phyloP scores from a whole-genome alignment of 2,113 vertebrate species.

The Himantopus leucocephalus region DNA sequence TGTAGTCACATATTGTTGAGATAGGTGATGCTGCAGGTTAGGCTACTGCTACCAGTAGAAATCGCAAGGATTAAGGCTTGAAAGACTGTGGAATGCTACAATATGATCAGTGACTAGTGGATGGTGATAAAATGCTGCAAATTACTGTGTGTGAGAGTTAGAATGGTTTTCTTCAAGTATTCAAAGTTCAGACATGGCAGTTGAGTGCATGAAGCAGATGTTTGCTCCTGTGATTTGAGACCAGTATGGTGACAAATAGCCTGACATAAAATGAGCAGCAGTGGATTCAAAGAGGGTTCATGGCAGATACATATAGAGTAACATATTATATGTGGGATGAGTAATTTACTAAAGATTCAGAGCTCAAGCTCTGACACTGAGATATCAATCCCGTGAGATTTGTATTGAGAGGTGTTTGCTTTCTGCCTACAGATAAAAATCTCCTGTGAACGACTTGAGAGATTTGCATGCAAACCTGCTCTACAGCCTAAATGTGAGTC shows the following conservation, averaged over 20 bases:
- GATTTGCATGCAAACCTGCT: neutral
- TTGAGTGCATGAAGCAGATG: neutral
- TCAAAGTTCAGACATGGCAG: neutral
- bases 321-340: neutral
- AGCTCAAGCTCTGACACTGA: neutral
- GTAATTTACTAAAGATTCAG: neutral
- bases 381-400: neutral
- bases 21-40: neutral
- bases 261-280: neutral
- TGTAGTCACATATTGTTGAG: neutral
- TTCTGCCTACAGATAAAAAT: slow-evolving; percentile 1
- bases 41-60: neutral
- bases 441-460: neutral
- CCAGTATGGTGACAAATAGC: neutral
- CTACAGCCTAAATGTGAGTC: neutral
- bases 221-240: neutral
- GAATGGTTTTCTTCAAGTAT: neutral
- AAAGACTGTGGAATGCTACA: neutral
- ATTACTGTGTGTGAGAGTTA: neutral
- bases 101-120: neutral
- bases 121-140: neutral
- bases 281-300: neutral
- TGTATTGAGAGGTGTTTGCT: neutral
- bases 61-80: neutral
- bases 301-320: neutral